Evolutionary conservation across 2,797 vertebrate species (phyloP), one percentile per base, ranked within the genome.

Genomic region (Parambassis ranga): DNA sequence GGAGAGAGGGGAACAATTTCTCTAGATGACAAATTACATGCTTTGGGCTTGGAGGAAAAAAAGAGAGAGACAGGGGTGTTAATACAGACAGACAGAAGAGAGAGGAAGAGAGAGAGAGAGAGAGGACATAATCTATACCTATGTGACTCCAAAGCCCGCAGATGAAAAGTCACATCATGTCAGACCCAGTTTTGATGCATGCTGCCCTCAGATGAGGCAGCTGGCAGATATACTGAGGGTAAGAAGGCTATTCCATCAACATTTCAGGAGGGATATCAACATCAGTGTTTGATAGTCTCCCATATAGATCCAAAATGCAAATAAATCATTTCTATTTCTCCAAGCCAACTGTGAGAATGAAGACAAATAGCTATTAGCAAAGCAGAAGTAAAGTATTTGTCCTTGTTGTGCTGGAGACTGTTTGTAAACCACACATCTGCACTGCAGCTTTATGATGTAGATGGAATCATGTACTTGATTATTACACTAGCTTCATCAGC

Each of bases 121-220:
- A 69, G 46, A 87, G 48, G 75, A 79, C 62, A 70, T 75, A 80
- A 82, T 75, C 72, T 77, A 66, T 75, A 79, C 83, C 58, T 80
- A 32, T 81, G 36, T 60, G 65, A 73, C 63, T 78, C 64, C 22
- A 46, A 63, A 49, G 61, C 49, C 75, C 38, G 39, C 51, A 82
- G 83, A 90, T 84, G 83, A 90, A 86, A 82, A 77, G 68, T 88
- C 67, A 46, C 69, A 70, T 77, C 66, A 60, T 80, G 74, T 83
- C 77, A 74, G 60, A 61, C 41, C 37, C 32, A 37, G 66, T 71
- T 79, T 70, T 87, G 84, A 90, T 80, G 83, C 81, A 68, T 71
- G 74, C 75, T 76, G 64, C 73, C 69, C 69, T 65, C 64, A 69
- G 79, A 82, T 70, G 50, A 80, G 82, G 74, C 81, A 75, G 64